Evolutionary conservation across 2,888 invertebrate genomes (phyloP), one percentile per base, ranked within the genome.

Genomic region (Nomada fucata): DNA sequence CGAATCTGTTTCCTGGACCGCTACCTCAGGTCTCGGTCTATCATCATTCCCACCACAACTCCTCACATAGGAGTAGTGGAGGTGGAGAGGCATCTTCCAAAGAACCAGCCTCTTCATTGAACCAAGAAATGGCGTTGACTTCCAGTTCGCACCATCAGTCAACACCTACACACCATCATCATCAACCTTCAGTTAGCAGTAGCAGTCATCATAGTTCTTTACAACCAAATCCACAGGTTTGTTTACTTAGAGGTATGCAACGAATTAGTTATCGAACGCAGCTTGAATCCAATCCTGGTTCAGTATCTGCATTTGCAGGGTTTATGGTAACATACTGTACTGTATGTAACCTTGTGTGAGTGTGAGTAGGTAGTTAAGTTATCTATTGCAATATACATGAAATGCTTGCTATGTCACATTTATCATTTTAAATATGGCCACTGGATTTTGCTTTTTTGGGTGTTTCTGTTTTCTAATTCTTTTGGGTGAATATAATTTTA

Each of bases 1-100:
- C 97, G 83, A 97, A 97, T 95, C 94, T 97, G 87, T 96, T 97
- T 92, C 97, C 97, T 74, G 96, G 96, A 77, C 96, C 96, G 69
- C 95, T 97, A 93, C 96, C 96, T 79, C 97, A 96, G 95, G 96
- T 96, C 71, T 96, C 96, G 64, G 96, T 96, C 72, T 96, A 96
- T 92, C 94, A 96, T 85, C 92, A 92, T 89, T 91, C 92, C 86
- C 92, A 91, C 89, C 92, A 92, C 81, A 96, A 96, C 76, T 95
- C 96, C 73, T 94, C 95, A 82, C 90, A 94, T 82, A 94, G 95
- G 77, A 95, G 96, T 89, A 94, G 95, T 89, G 95, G 95, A 95
- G 93, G 95, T 95, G 91, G 91, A 75, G 88, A 88, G 74, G 83
- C 87, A 76, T 86, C 91, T 64, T 89, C 90, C 87, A 93, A 93